A percentile compares a stretch with the other conserved stretches of the same genome.
phyloP scores from a whole-genome alignment of 2,888 invertebrate species.

The Drosophila siamana region DNA sequence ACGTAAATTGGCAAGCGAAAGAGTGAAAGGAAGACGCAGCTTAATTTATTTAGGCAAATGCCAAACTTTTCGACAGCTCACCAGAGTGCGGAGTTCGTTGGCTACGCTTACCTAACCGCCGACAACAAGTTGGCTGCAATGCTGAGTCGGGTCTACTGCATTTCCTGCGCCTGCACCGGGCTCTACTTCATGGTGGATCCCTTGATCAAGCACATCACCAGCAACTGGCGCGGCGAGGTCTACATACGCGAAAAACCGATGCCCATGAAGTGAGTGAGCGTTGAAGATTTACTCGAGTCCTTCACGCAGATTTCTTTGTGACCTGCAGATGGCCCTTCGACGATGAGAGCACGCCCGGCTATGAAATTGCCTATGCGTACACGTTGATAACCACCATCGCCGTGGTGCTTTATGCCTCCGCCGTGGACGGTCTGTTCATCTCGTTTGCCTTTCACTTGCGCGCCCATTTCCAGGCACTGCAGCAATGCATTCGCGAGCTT shows the following conservation, averaged over 20 bases:
- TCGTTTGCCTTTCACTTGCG: conserved; percentile 81
- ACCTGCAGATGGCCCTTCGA: conserved; percentile 78
- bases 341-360: conserved; percentile 73
- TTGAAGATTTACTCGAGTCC: too few species aligned
- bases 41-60: conserved; percentile 20
- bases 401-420: conserved; percentile 77
- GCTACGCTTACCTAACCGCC: conserved; percentile 43
- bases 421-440: conserved; percentile 82
- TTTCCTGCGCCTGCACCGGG: conserved; percentile 75
- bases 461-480: conserved; percentile 78
- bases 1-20: conserved; percentile 57
- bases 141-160: conserved; percentile 71
- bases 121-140: conserved; percentile 68
- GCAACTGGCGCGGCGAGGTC: conserved; percentile 38
- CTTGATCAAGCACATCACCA: conserved; percentile 68
- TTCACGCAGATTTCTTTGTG: background rate
- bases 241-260: conserved; percentile 76
- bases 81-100: conserved; percentile 23
- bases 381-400: conserved; percentile 65
- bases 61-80: conserved; percentile 42
- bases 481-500: conserved; percentile 51
- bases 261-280: conserved; percentile 78
- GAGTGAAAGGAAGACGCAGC: background rate
- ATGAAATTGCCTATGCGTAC: conserved; percentile 74
- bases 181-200: conserved; percentile 82